Conservation (phyloP, 2,888 invertebrate species). For the Thera obeliscata region DNA sequence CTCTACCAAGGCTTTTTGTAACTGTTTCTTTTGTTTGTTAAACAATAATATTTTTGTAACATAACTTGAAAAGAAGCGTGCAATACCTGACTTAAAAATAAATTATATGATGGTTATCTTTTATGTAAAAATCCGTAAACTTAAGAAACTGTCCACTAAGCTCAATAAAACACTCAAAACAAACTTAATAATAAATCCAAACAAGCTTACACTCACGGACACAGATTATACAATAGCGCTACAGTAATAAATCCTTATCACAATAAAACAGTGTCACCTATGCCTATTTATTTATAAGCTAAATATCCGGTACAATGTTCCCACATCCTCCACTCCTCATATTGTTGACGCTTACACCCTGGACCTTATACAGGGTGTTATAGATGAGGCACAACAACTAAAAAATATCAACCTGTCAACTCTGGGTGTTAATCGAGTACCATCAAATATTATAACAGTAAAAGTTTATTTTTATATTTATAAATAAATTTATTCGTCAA, state of each 20-base stretch:
- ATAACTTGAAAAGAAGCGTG: no score
- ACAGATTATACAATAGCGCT: slow-evolving; percentile 35
- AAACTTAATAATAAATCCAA: slow-evolving; percentile 10
- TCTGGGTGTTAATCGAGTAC: no score
- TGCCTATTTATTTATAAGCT: slow-evolving; percentile 64
- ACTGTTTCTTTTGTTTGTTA: background rate
- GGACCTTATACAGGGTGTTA: slow-evolving; percentile 50
- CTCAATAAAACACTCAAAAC: slow-evolving; percentile 8
- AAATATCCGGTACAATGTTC: slow-evolving; percentile 63
- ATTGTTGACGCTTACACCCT: slow-evolving; percentile 45
- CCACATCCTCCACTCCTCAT: slow-evolving; percentile 52
- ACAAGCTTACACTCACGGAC: slow-evolving; percentile 7
- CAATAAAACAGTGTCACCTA: slow-evolving; percentile 50
- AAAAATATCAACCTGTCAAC: background rate
- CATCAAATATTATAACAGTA: no score
- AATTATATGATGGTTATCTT: no score
- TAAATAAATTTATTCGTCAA: no score
- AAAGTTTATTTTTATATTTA: no score
- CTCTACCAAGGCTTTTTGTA: background rate
- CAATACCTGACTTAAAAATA: no score
- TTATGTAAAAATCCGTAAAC: background rate
- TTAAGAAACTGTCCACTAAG: slow-evolving; percentile 1
- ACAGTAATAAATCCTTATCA: slow-evolving; percentile 48
- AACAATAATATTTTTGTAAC: background rate
- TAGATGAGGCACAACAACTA: background rate